phyloP scores from a whole-genome alignment of 53 echinoderm and acorn worm genomes.

The Echinometra lucunter region DNA sequence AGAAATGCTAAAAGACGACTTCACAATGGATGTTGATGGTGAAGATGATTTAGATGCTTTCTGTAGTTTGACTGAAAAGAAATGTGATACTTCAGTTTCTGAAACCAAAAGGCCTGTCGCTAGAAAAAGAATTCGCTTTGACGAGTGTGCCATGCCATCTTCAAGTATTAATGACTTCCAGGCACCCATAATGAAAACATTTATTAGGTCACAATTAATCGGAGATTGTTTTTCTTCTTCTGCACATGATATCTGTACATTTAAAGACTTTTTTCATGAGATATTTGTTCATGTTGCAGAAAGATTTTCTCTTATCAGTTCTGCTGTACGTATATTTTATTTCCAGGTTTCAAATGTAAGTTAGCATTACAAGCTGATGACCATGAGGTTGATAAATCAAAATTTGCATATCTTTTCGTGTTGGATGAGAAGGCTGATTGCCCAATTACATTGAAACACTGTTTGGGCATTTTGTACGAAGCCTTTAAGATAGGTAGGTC shows the following conservation, averaged over 20 bases:
- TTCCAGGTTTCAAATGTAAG: constrained; percentile 56
- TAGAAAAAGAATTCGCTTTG: constrained; percentile 43
- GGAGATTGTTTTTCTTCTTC: constrained; percentile 10
- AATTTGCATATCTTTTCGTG: constrained; percentile 23
- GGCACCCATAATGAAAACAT: constrained; percentile 35
- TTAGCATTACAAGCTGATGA: not conserved
- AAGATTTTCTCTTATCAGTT: constrained; percentile 29
- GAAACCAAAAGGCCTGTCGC: not conserved
- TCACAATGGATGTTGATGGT: not conserved
- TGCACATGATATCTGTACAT: not conserved
- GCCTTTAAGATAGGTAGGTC: not conserved
- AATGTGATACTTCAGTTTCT: not conserved
- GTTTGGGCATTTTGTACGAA: no score
- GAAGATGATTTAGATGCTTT: not conserved
- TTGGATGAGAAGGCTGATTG: constrained; percentile 14
- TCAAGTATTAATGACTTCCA: not conserved
- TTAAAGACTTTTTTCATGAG: not conserved
- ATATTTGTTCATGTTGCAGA: no score
- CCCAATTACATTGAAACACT: no score
- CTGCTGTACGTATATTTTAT: not conserved
- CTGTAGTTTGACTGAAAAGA: not conserved
- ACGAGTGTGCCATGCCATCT: constrained; percentile 19
- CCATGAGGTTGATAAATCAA: not conserved
- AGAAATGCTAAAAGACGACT: not conserved
- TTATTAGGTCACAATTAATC: constrained; percentile 37